phyloP scores from a whole-genome alignment of 2,113 vertebrate species.

The Pholis gunnellus region DNA sequence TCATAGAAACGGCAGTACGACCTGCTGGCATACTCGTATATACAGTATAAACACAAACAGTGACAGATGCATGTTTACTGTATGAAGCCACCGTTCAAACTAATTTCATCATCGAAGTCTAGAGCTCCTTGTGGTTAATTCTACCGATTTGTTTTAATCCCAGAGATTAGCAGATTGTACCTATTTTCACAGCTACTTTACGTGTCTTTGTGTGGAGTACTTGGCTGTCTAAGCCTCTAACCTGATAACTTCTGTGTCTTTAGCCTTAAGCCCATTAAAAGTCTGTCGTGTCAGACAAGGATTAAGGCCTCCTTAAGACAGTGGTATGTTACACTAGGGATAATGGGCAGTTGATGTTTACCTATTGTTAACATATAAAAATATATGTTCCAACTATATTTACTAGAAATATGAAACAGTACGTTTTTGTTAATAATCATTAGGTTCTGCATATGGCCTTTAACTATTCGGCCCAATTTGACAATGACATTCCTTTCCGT shows the following conservation, averaged over 20 bases:
- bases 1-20: not conserved
- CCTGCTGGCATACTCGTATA: not conserved
- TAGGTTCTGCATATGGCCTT: not conserved
- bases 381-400: not conserved
- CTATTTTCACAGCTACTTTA: slow-evolving; percentile 76
- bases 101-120: slow-evolving; percentile 14
- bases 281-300: slow-evolving; percentile 84
- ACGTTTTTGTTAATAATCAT: not conserved
- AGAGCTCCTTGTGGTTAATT: slow-evolving; percentile 41
- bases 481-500: slow-evolving; percentile 25
- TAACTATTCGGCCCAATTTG: not conserved
- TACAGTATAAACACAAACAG: not conserved
- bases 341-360: slow-evolving; percentile 61
- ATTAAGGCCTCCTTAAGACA: slow-evolving; percentile 77
- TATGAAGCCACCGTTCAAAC: not conserved
- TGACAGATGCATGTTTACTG: slow-evolving; percentile 1
- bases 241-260: slow-evolving; percentile 81
- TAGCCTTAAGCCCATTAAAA: slow-evolving; percentile 82
- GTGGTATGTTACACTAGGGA: slow-evolving; percentile 56
- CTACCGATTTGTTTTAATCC: slow-evolving; percentile 47
- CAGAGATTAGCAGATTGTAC: slow-evolving; percentile 69
- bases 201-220: slow-evolving; percentile 75
- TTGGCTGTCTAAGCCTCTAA: slow-evolving; percentile 79
- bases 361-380: slow-evolving; percentile 13
- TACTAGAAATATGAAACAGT: not conserved